These are phyloP conservation scores for Harpagifer antarcticus DNA, from an alignment of 2,797 vertebrate species.

Conservation along the genomic window DNA sequence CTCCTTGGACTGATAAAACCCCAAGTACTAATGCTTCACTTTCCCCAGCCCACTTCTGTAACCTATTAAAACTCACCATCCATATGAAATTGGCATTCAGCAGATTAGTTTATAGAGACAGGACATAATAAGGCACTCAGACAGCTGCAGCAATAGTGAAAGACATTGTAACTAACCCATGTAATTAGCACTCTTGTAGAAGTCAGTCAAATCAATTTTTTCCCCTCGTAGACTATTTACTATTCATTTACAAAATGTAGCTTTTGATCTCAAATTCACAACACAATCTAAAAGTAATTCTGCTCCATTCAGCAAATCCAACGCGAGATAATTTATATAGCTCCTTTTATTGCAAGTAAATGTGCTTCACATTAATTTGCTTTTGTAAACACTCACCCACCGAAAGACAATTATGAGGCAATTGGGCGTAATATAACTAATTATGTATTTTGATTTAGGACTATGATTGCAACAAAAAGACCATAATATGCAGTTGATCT, in stretches of 20 bases:
- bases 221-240: not conserved
- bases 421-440: not conserved
- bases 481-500: not conserved
- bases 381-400: not conserved
- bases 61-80: conserved; percentile 62
- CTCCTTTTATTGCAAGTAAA: not conserved
- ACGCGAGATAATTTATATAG: conserved; percentile 6
- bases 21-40: conserved; percentile 57
- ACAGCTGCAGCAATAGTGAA: conserved; percentile 22
- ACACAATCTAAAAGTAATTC: not conserved
- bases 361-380: not conserved
- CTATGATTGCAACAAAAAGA: not conserved
- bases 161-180: conserved; percentile 30
- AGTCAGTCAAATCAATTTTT: not conserved
- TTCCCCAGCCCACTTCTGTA: conserved; percentile 53
- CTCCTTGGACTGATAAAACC: conserved; percentile 56
- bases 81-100: conserved; percentile 62
- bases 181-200: conserved; percentile 24
- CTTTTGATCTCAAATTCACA: conserved; percentile 4
- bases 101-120: conserved; percentile 53
- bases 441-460: conserved; percentile 1
- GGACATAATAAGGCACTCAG: conserved; percentile 43
- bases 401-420: not conserved
- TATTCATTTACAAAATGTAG: not conserved
- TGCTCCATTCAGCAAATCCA: not conserved